phyloP scores from a whole-genome alignment of 2,113 vertebrate species.

The Anguilla japonica region DNA sequence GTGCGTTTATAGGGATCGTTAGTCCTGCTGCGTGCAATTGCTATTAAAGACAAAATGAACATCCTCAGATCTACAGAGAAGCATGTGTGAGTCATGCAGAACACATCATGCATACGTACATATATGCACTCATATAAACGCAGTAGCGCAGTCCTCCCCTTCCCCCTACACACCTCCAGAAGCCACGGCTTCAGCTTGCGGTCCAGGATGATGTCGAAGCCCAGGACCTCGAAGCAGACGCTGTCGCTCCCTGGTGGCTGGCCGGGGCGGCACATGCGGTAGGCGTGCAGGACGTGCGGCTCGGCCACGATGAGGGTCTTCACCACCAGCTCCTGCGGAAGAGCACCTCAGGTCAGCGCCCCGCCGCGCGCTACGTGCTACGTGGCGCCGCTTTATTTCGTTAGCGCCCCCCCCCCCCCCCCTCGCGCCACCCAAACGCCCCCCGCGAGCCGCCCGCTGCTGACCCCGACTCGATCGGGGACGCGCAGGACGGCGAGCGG shows the following conservation, averaged over 20 bases:
- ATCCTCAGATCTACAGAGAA: neutral
- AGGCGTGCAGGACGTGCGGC: constrained; percentile 93
- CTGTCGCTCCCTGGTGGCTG: constrained; percentile 95
- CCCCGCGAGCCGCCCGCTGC: neutral
- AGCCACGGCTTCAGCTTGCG: constrained; percentile 98
- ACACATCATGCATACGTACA: neutral
- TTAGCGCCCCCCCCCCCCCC: neutral
- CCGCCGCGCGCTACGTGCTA: neutral
- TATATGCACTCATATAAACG: too few species aligned
- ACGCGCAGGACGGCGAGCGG: neutral
- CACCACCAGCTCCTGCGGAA: constrained; percentile 87
- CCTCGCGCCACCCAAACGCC: neutral
- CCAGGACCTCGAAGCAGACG: constrained; percentile 95
- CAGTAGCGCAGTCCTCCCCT: neutral
- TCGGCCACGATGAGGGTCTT: constrained; percentile 96
- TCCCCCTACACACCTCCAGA: constrained; percentile 80
- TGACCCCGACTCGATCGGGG: neutral
- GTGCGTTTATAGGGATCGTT: neutral
- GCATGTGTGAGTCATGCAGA: neutral
- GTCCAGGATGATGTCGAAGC: constrained; percentile 96
- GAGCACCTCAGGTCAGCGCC: neutral
- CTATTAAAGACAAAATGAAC: neutral
- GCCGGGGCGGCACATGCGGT: constrained; percentile 96
- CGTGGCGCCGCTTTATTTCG: neutral
- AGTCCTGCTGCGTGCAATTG: neutral